Base-by-base conservation (phyloP, 2,797 vertebrate genomes). In the Clamator glandarius region DNA sequence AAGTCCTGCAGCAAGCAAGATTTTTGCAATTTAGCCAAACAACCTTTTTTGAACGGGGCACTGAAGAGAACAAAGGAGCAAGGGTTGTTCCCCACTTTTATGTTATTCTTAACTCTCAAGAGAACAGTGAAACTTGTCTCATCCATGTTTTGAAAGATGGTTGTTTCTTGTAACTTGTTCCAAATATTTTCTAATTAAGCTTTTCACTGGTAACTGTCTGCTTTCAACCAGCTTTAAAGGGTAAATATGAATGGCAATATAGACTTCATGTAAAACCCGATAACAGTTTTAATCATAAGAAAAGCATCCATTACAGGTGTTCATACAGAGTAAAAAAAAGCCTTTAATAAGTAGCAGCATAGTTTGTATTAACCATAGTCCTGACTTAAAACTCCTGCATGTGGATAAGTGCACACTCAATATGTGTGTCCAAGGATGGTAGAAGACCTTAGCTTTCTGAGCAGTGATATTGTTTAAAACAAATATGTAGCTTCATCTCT, bases 371-470 rank as follows among this genome's bases (percentile, higher is more conserved):
- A 90, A 63, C 16, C 24, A 29, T 12, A 69, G 44, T 23, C 28
- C 69, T 75, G 24, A 41, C 41, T 63, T 42, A 54, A 77, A 67
- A 69, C 13, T 29, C 35, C 62, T 52, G 9, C 5, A 2, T 1
- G 8, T 23, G 18, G 58, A 11, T 29, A 29, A 44, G 8, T 25
- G n/a, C 15, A 28, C 6, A 5, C 4, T 52, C 1, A 0, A 28
- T 35, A 20, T 11, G 13, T 15, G 42, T 5, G 2, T 4, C 6
- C 9, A 1, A 66, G 67, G 35, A 74, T 11, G 31, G 58, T 6
- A 72, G 70, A 79, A 81, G 67, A 15, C 26, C 35, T 61, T 46
- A 5, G 33, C 69, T 54, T 80, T 29, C 54, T 59, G 21, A 70
- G 14, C 8, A 5, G 12, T 15, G 6, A 4, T 21, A 18, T 20